A percentile compares a stretch with the other conserved stretches of the same genome.
Conservation (phyloP, 2,797 vertebrate species). For the Tenualosa thibaudeaui region DNA sequence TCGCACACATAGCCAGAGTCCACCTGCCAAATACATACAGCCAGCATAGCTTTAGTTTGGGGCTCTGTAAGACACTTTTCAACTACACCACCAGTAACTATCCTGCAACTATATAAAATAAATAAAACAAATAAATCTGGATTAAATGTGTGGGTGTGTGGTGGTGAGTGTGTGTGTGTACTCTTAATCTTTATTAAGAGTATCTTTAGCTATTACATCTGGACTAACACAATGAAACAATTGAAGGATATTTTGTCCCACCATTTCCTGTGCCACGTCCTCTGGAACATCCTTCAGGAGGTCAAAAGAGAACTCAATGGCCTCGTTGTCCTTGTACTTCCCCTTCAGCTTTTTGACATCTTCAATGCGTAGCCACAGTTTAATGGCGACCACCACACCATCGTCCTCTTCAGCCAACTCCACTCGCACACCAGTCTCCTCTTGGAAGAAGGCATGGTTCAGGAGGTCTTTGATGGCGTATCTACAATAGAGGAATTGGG, state of each 20-base stretch:
- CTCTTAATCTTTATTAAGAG: background rate
- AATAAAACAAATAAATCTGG: too few relatives aligned
- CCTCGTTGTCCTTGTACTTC: conserved; percentile 98
- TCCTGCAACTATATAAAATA: too few relatives aligned
- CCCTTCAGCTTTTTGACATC: conserved; percentile 97
- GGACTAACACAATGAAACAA: conserved; percentile 9
- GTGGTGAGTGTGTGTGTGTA: too few relatives aligned
- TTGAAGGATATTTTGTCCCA: conserved; percentile 59
- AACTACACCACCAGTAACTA: too few relatives aligned
- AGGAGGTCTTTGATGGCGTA: conserved; percentile 98
- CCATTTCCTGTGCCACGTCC: conserved; percentile 98
- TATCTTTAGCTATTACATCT: background rate
- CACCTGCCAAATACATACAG: conserved; percentile 73
- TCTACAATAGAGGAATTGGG: conserved; percentile 62
- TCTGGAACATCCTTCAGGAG: conserved; percentile 94
- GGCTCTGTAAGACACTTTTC: background rate
- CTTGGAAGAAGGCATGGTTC: conserved; percentile 98
- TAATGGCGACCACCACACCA: conserved; percentile 93
- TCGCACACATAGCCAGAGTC: conserved; percentile 97
- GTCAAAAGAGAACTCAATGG: conserved; percentile 98
- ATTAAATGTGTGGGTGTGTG: background rate
- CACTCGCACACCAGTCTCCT: conserved; percentile 96
- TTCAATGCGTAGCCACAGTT: conserved; percentile 96
- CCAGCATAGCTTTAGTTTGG: too few relatives aligned
- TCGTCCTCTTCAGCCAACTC: conserved; percentile 98